A percentile compares a stretch with the other conserved stretches of the same genome.
Evolutionary conservation across 2,797 vertebrate species (phyloP).

Genomic region (Balearica regulorum): DNA sequence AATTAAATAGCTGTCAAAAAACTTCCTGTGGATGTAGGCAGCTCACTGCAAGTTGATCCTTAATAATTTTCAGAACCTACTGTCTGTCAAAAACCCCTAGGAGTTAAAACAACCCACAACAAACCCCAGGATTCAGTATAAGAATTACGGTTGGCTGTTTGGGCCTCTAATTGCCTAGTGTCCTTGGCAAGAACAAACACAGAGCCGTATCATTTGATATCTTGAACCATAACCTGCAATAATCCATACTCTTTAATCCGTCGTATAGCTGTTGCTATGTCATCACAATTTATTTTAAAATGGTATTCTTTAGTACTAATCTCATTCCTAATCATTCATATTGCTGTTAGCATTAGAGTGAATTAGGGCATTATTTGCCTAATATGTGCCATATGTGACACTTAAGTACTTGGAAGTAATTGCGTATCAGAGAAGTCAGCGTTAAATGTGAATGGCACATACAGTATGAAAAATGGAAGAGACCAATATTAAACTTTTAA

Average conservation of each 20-base stretch:
- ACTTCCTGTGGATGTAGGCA: neutral
- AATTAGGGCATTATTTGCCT: conserved; percentile 60
- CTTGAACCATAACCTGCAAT: conserved; percentile 39
- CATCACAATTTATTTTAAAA: conserved; percentile 45
- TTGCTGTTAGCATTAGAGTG: conserved; percentile 63
- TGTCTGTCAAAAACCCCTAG: neutral
- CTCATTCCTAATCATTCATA: conserved; percentile 52
- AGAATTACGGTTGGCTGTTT: neutral
- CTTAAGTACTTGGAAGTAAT: conserved; percentile 53
- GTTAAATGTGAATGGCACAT: neutral
- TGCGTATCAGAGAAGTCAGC: neutral
- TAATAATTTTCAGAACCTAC: neutral
- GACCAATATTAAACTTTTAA: conserved; percentile 34
- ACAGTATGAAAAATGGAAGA: conserved; percentile 36
- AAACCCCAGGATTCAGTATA: neutral
- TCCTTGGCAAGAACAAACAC: conserved; percentile 31
- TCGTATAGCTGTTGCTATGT: conserved; percentile 50
- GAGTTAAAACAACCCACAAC: neutral
- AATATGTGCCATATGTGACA: conserved; percentile 29
- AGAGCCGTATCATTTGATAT: neutral
- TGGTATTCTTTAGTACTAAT: conserved; percentile 38
- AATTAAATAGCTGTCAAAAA: neutral
- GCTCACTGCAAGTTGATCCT: neutral
- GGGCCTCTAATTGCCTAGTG: neutral
- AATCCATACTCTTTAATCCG: conserved; percentile 60